A percentile compares a stretch with the other conserved stretches of the same genome.
These are phyloP conservation scores for Reticulitermes speratus DNA, from an alignment of 1,140 invertebrate species.

Conservation along the genomic window DNA sequence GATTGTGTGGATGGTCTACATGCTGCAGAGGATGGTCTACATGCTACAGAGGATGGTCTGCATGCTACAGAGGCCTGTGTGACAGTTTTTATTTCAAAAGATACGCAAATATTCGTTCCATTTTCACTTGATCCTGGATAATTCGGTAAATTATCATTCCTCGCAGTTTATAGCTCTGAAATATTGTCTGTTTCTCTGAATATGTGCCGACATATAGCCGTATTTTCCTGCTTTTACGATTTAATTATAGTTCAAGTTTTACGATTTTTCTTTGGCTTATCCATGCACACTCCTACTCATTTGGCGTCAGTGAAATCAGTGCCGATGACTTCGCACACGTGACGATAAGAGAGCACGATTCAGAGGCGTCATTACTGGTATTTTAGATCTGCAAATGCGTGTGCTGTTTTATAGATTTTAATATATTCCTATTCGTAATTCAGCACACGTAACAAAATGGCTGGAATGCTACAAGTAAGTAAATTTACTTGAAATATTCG, in stretches of 20 bases:
- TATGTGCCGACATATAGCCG: too few relatives aligned
- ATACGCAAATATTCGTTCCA: too few relatives aligned
- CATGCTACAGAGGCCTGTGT: too few relatives aligned
- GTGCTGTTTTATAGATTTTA: background rate
- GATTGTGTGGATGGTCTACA: too few relatives aligned
- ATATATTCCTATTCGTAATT: background rate
- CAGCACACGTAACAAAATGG: background rate
- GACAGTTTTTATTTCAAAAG: too few relatives aligned
- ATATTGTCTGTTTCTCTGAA: too few relatives aligned
- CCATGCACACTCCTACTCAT: background rate
- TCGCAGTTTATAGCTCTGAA: too few relatives aligned
- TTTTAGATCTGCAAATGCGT: background rate
- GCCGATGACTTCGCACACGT: background rate
- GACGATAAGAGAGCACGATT: background rate
- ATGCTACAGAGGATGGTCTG: too few relatives aligned
- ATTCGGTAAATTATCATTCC: too few relatives aligned
- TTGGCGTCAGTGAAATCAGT: background rate
- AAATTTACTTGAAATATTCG: background rate
- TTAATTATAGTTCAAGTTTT: background rate
- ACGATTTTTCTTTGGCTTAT: background rate
- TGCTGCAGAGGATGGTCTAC: too few relatives aligned
- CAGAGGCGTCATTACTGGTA: background rate
- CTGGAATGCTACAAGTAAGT: background rate
- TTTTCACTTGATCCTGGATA: too few relatives aligned
- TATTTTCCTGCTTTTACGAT: too few relatives aligned